A percentile compares a stretch with the other conserved stretches of the same genome.
These are phyloP conservation scores for Dendrocopos noguchii DNA, from an alignment of 2,113 vertebrate genomes.

Conservation along the genomic window DNA sequence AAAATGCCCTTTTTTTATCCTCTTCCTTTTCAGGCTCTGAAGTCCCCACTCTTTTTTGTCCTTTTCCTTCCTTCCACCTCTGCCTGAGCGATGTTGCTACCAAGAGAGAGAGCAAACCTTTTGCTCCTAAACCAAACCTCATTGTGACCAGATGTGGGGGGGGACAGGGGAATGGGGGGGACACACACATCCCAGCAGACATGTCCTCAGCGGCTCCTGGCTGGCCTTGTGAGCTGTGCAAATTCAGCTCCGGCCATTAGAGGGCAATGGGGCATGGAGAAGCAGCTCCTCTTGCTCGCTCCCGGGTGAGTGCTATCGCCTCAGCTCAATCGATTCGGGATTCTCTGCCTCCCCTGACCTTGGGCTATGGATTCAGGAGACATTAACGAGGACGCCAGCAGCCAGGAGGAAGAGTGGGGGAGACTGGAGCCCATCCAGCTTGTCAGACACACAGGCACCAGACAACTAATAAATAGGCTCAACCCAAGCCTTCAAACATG, in stretches of 20 bases:
- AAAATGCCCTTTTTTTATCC: neutral
- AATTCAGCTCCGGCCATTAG: neutral
- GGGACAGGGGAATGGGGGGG: too few relatives aligned
- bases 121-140: neutral
- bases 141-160: neutral
- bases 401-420: neutral
- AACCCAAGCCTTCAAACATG: neutral
- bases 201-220: rapidly evolving
- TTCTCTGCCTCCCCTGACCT: slow-evolving; percentile 8
- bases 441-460: slow-evolving; percentile 58
- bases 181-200: neutral
- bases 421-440: neutral
- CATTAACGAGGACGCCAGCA: neutral
- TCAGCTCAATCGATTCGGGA: neutral
- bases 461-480: neutral
- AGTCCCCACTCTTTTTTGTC: neutral
- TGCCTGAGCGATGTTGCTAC: neutral
- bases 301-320: neutral
- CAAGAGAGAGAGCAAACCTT: neutral
- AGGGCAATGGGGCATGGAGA: neutral
- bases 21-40: neutral
- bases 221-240: neutral
- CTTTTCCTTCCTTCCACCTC: neutral
- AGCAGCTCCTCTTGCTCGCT: neutral
- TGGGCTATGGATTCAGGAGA: neutral